A percentile compares a stretch with the other conserved stretches of the same genome.
Conservation (phyloP, 2,113 vertebrate genomes). For the Illadopsis cleaveri region DNA sequence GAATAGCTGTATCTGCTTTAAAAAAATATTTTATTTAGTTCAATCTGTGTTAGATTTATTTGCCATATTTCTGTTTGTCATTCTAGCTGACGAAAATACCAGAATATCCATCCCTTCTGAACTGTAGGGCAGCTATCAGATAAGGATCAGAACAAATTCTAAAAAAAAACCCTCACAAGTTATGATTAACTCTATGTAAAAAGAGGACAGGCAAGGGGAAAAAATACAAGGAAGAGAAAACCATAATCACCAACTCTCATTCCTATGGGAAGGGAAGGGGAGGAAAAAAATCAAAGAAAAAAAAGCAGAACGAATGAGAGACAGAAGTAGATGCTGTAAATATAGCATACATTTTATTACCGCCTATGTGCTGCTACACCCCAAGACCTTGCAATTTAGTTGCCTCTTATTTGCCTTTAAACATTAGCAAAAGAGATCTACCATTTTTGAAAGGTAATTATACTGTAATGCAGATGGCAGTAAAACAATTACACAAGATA, state of each 20-base stretch:
- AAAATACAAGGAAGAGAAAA: neutral
- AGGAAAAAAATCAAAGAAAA: neutral
- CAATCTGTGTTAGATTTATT: neutral
- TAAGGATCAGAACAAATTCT: slow-evolving; percentile 45
- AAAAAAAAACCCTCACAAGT: neutral
- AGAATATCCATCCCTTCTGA: slow-evolving; percentile 1
- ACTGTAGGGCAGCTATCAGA: slow-evolving; percentile 27
- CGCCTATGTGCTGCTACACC: slow-evolving; percentile 33
- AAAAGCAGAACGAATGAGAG: neutral
- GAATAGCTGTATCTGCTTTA: neutral
- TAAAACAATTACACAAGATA: slow-evolving; percentile 78
- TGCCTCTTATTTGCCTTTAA: slow-evolving; percentile 77
- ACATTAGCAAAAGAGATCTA: slow-evolving; percentile 72
- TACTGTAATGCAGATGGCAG: slow-evolving; percentile 76
- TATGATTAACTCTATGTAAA: slow-evolving; percentile 50
- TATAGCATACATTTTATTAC: slow-evolving; percentile 51
- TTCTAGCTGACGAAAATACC: slow-evolving; percentile 19
- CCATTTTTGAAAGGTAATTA: slow-evolving; percentile 79
- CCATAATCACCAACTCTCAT: neutral
- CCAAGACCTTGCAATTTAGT: slow-evolving; percentile 67
- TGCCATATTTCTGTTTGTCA: neutral
- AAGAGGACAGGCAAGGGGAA: slow-evolving; percentile 26
- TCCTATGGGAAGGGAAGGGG: neutral
- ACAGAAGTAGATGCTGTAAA: neutral
- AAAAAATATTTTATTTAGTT: neutral